Evolutionary conservation across 2,888 invertebrate species (phyloP), one percentile per base, ranked within the genome.

Genomic region (Brenthis daphne): DNA sequence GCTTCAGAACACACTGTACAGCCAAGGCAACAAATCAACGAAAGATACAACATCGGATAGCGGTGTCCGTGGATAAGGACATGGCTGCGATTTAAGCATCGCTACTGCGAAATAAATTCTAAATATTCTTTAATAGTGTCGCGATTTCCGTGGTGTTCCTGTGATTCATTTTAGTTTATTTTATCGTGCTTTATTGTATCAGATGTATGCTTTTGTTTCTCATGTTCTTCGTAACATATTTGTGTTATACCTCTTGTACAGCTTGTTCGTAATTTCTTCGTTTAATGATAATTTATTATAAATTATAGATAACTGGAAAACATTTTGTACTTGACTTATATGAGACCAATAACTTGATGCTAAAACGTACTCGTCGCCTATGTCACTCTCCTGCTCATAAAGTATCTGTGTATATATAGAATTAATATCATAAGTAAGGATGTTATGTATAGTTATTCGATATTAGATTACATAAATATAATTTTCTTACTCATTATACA

Each of bases 11-110:
- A 88, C 84, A 86, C 85, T 84, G 82, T 80, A 84, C 84, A 83
- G 83, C 84, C 83, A 82, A 87, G 84, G 88, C 83, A 86, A 89
- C 89, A 89, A 89, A 89, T 88, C 87, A 87, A 88, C 84, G 83
- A 83, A 85, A 87, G 87, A 88, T 86, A 86, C 87, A 84, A 85
- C 83, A 79, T 79, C 81, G 82, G 85, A 86, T 87, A 85, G 82
- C 82, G 75, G 77, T 77, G 77, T 79, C 79, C 77, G 80, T 78
- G 85, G 86, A 85, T 86, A 86, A 85, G 84, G 82, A 82, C 82
- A 78, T 76, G 73, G 79, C 77, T 74, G 75, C 75, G 74, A 77
- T 79, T 77, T 76, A 76, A 75, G 75, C 69, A 65, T 74, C 65
- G 76, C 67, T 73, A 73, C 61, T 77, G 75, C 61, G 80, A 81